Evolutionary conservation across 2,797 vertebrate genomes (phyloP), one percentile per base, ranked within the genome.

Genomic region (Dermochelys coriacea): DNA sequence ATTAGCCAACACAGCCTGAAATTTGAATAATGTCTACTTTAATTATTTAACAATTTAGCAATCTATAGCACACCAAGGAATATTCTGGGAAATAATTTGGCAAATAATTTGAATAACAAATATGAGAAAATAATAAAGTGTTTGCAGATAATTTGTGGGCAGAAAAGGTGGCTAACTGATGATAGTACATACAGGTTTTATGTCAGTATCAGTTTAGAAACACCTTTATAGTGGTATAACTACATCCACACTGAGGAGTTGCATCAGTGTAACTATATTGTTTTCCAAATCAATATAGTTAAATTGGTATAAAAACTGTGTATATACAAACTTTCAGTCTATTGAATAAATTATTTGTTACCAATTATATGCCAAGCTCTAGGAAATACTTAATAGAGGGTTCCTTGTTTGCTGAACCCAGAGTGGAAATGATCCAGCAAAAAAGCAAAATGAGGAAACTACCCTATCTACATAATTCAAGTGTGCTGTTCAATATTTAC

Each of bases 261-360:
- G 27, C 25, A 49, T 0, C 0, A 55, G 80, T 86, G 80, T 84
- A 93, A 61, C 54, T 54, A 51, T 34, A 54, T 19, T 61, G 64
- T 21, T 52, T 90, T 93, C 83, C 82, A 78, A 88, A 31, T 50
- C 81, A 34, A 78, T 51, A 10, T 9, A 75, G 79, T 84, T 90
- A 49, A 52, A 87, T 49, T 18, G 45, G 23, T 29, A 47, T 21
- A 75, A 75, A 77, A 77, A 10, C 27, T 77, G 27, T 49, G 27
- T 77, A 77, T 77, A 77, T 45, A 92, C 87, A 75, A 87, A 50
- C 27, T 37, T 6, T 37, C 75, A 50, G 8, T 10, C 88, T 90
- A 52, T 87, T 80, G 80, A 94, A 94, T 16, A 54, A 84, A n/a
- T 82, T 81, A 86, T 71, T 92, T 55, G 25, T 88, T 86, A 89